Base-by-base conservation (phyloP, 2,888 invertebrate genomes). In the Drosophila acutilabella region DNA sequence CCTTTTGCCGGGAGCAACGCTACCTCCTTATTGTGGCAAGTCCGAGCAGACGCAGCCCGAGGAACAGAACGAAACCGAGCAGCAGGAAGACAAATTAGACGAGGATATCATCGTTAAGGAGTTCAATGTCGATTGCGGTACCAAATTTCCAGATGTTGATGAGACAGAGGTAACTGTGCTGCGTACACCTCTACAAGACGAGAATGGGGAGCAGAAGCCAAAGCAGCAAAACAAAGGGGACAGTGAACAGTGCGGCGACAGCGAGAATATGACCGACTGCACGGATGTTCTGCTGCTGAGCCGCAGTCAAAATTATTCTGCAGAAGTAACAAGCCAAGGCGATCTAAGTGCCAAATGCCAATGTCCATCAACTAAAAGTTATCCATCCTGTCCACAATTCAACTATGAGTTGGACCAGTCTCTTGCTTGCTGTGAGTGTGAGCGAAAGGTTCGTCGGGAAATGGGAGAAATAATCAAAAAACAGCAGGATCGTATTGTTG, bases 271-370 rank as follows among this genome's bases (percentile, higher is more conserved):
- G 38, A 38, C 38, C 10, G 64, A 70, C 30, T 83, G 69, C 47
- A 84, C 85, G 10, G 84, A 85, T 47, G 89, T 85, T n/a, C 54
- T 85, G 18, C 56, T 84, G 14, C 56, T 83, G 38, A 72, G 75
- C 7, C 67, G 67, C 7, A 73, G 74, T 4, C 67, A 57, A 30
- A n/a, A 8, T 1, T 65, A 67, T 20, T 8, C 54, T 14, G 30
- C 44, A 7, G 59, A 65, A 13, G 64, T 64, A 50, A 56, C 81
- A 4, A 76, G 84, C 52, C 36, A 70, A 10, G 75, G 71, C 26
- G 69, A 71, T 4, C 57, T 56, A 30, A 81, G 78, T 57, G 14
- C 44, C 11, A 68, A 52, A 33, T 23, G 23, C 6, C 16, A 33
- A 10, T 20, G 20, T 18, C 20, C 14, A 14, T n/a, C 10, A 20